Evolutionary conservation across 2,888 invertebrate genomes (phyloP).

Genomic region (Sturmia bella): DNA sequence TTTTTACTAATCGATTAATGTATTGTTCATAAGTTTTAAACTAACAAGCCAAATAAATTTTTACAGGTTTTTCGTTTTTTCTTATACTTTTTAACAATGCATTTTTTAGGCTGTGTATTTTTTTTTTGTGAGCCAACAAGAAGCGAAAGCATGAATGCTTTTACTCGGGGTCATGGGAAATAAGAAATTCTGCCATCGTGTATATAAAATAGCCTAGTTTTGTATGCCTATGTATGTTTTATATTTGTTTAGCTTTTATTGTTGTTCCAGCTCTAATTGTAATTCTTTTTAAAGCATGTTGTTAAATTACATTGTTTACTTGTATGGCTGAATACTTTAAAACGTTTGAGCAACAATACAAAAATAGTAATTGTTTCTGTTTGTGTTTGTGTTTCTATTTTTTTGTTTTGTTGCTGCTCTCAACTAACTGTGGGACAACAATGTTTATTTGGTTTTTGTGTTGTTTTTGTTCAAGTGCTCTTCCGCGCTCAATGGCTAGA

Average conservation of each 20-base stretch:
- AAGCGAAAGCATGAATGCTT: conserved; percentile 31
- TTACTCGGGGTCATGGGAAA: conserved; percentile 32
- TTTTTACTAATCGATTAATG: conserved; percentile 47
- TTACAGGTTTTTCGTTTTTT: background rate
- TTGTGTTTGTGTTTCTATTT: too few species aligned
- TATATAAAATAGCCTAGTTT: background rate
- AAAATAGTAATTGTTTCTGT: background rate
- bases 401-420: background rate
- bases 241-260: background rate
- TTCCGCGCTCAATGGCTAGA: background rate
- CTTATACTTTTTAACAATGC: background rate
- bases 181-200: background rate
- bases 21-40: conserved; percentile 30
- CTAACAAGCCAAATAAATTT: conserved; percentile 22
- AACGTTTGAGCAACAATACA: conserved; percentile 13
- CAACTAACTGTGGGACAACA: conserved; percentile 10
- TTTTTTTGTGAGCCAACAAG: background rate
- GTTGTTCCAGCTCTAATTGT: conserved; percentile 38
- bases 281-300: conserved; percentile 49
- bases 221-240: background rate
- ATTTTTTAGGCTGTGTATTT: background rate
- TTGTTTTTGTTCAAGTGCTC: background rate
- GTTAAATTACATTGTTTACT: conserved; percentile 58
- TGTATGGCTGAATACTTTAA: conserved; percentile 29
- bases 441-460: conserved; percentile 16